Evolutionary conservation across 2,113 vertebrate genomes (phyloP), one percentile per base, ranked within the genome.

Genomic region (Amblyornis subalaris): DNA sequence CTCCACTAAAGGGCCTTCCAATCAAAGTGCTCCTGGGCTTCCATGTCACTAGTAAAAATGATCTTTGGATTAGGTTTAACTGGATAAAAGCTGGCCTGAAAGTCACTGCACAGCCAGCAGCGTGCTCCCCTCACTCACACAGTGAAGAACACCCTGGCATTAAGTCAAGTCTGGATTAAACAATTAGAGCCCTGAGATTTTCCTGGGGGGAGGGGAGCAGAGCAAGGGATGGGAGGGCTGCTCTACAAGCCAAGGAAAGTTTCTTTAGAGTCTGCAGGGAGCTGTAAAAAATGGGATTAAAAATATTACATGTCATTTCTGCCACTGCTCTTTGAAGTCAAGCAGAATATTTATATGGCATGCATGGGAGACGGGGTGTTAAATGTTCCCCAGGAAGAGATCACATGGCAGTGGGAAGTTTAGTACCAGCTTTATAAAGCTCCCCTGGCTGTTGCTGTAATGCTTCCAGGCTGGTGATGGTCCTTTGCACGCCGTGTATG

Each of bases 241-340:
- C 51, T 95, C 64, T 57, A 79, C 62, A 83, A 96, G 89, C 90
- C 89, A 84, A 90, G 35, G 54, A 94, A 96, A 96, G 94, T 94
- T 94, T 94, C 92, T 93, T 94, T 95, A 93, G 93, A 90, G 85
- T 95, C 92, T 92, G 88, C 91, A 96, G 92, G 96, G 94, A 96
- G 81, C 93, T 97, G 90, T 96, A 96, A 96, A 94, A 96, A 96
- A 96, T 87, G 79, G 90, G 89, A 96, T 96, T 95, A 96, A 95
- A 95, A 94, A 91, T 95, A 96, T 93, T 95, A 92, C 95, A 96
- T 95, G 91, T 90, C 91, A 93, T 92, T 95, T 89, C 87, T 95
- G 91, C 95, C 93, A 88, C 85, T 71, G 90, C 95, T 94, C 93
- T 97, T 95, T 97, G 93, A 96, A 93, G 85, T 87, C 62, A 89